Conservation (phyloP, 53 echinoderm and acorn worm species). For the Henricia sp. region DNA sequence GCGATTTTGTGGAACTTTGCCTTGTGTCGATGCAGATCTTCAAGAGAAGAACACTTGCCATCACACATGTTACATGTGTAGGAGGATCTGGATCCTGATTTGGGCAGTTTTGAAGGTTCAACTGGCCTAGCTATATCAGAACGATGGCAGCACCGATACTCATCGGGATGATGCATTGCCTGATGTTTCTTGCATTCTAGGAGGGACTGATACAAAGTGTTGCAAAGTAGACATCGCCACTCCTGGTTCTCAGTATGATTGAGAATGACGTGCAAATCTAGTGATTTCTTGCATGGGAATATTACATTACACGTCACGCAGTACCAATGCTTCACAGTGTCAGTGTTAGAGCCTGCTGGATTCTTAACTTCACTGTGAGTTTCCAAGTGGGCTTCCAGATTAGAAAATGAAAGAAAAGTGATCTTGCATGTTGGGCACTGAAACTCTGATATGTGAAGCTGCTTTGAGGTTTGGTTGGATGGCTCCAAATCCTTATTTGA, state of each 20-base stretch:
- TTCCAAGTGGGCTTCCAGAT: not conserved
- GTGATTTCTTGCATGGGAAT: constrained; percentile 35
- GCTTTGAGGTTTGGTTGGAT: not conserved
- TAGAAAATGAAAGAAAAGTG: not conserved
- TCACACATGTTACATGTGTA: constrained; percentile 59
- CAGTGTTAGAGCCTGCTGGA: not conserved
- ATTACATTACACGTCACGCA: constrained; percentile 54
- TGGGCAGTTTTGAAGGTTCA: not conserved
- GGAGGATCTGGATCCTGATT: constrained; percentile 22
- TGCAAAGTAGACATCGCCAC: constrained; percentile 53
- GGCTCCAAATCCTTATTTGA: not conserved
- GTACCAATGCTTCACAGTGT: constrained; percentile 43
- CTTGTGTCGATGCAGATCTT: constrained; percentile 42
- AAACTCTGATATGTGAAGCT: not conserved
- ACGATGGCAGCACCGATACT: constrained; percentile 35
- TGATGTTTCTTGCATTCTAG: constrained; percentile 42
- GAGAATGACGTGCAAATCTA: constrained; percentile 41
- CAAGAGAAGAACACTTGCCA: constrained; percentile 9
- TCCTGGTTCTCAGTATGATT: constrained; percentile 29
- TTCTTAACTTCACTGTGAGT: not conserved
- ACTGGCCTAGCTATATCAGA: constrained; percentile 43
- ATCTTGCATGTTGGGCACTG: not conserved
- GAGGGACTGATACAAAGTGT: constrained; percentile 37
- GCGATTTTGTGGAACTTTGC: constrained; percentile 57
- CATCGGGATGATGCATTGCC: constrained; percentile 39